phyloP scores from a whole-genome alignment of 2,113 vertebrate species.

The Semicossyphus pulcher region DNA sequence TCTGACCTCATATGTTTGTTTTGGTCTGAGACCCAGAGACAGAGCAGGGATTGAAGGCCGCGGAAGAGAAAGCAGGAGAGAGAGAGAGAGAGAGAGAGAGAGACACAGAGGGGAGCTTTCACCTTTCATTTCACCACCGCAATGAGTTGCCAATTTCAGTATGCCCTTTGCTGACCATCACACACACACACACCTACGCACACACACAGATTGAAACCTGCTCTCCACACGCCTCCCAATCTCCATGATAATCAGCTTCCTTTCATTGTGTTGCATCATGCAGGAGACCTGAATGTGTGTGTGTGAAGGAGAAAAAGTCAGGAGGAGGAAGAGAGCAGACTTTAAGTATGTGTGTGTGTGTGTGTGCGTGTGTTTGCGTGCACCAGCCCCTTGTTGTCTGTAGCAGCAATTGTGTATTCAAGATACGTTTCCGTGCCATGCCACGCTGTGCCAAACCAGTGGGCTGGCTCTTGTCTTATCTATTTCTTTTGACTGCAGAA shows the following conservation, averaged over 20 bases:
- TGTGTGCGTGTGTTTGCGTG: constrained; percentile 10
- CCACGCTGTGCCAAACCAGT: constrained; percentile 49
- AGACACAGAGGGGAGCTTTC: constrained; percentile 57
- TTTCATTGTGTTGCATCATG: constrained; percentile 81
- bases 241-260: constrained; percentile 73
- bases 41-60: constrained; percentile 9
- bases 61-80: constrained; percentile 14
- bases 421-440: constrained; percentile 18
- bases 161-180: constrained; percentile 75
- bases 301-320: constrained; percentile 58
- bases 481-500: constrained; percentile 38
- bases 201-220: constrained; percentile 48
- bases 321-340: constrained; percentile 34
- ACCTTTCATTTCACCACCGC: constrained; percentile 73
- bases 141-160: constrained; percentile 69
- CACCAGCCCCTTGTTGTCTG: constrained; percentile 2
- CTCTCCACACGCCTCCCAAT: constrained; percentile 56
- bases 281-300: constrained; percentile 52
- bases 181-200: constrained; percentile 42
- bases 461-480: constrained; percentile 45
- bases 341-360: constrained; percentile 3
- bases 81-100: neutral
- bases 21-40: constrained; percentile 40
- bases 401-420: constrained; percentile 32
- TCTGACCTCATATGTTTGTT: constrained; percentile 59